Evolutionary conservation across 2,113 vertebrate genomes (phyloP).

Genomic region (cattle (Bos taurus)): DNA sequence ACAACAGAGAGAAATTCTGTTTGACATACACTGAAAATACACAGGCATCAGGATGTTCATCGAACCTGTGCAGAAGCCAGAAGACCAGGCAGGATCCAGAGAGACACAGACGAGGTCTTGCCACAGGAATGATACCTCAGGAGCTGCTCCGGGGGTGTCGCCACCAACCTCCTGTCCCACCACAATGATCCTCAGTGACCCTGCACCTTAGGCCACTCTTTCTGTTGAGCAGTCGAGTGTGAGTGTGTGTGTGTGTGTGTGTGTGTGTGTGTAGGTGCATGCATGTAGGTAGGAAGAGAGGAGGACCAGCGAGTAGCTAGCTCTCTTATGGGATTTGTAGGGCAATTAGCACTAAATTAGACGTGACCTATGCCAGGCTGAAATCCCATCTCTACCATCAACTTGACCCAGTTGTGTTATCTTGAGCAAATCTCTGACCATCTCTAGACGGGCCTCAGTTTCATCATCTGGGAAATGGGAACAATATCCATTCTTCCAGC

Average conservation of each 20-base stretch:
- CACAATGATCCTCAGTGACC: neutral
- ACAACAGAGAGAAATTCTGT: neutral
- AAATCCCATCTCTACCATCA: neutral
- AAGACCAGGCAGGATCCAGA: neutral
- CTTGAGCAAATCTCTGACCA: neutral
- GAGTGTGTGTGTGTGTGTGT: neutral
- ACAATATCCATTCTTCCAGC: neutral
- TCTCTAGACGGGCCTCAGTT: neutral
- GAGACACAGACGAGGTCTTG: neutral
- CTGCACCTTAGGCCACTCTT: neutral
- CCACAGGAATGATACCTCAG: neutral
- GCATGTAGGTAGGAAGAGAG: neutral
- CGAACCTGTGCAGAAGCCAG: neutral
- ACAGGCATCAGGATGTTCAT: neutral
- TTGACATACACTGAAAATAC: neutral
- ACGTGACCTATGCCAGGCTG: neutral
- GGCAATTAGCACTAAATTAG: neutral
- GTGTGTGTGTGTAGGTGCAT: accelerated
- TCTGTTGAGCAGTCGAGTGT: neutral
- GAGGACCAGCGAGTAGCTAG: neutral
- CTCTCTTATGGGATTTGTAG: neutral
- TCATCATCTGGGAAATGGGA: neutral
- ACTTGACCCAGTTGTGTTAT: neutral
- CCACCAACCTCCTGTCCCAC: neutral
- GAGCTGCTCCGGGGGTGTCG: accelerated